Conservation (phyloP, 2,113 vertebrate species). For the Dunckerocampus dactyliophorus region DNA sequence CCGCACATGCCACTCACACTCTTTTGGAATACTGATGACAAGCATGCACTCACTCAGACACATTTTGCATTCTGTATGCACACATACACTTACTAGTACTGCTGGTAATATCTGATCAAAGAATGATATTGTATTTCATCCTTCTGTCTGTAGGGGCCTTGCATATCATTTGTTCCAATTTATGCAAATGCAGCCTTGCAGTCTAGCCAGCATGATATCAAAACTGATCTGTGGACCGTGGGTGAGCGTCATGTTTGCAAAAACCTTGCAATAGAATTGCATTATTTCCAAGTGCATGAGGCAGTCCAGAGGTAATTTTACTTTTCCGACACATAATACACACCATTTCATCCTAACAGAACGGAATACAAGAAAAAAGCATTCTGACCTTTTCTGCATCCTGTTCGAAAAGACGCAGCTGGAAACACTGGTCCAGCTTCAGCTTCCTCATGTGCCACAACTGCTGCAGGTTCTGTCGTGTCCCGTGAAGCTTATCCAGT, state of each 20-base stretch:
- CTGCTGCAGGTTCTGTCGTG: slow-evolving; percentile 95
- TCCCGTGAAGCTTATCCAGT: slow-evolving; percentile 91
- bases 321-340: neutral
- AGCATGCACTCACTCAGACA: slow-evolving; percentile 2
- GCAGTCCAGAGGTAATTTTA: neutral
- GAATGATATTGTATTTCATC: neutral
- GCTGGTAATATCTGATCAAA: neutral
- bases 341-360: neutral
- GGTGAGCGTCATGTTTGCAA: slow-evolving; percentile 26
- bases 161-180: neutral
- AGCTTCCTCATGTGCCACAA: slow-evolving; percentile 96
- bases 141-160: neutral
- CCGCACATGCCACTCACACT: slow-evolving; percentile 6
- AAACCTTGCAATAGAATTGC: neutral
- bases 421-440: slow-evolving; percentile 98
- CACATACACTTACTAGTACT: neutral
- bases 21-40: slow-evolving; percentile 6
- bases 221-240: slow-evolving; percentile 18
- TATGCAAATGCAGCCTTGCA: neutral
- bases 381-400: slow-evolving; percentile 92
- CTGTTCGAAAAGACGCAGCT: slow-evolving; percentile 95
- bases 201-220: slow-evolving; percentile 21
- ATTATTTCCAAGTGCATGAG: neutral
- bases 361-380: neutral
- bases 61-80: neutral